Conservation (phyloP, 2,797 vertebrate genomes). For the Sebastolobus alascanus region DNA sequence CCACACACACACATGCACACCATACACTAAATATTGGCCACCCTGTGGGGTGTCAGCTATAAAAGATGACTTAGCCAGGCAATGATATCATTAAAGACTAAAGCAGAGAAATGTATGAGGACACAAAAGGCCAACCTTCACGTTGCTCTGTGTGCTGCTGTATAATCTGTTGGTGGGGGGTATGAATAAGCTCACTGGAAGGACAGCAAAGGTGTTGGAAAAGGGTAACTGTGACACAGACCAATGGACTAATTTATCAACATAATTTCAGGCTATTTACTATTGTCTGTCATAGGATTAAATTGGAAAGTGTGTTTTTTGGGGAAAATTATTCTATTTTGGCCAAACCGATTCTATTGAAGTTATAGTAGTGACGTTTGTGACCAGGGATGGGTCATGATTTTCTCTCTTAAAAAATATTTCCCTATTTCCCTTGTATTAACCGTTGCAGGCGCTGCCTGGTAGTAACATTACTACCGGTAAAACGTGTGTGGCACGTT, state of each 20-base stretch:
- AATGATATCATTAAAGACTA: slow-evolving; percentile 79
- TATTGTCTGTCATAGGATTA: slow-evolving; percentile 1
- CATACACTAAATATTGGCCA: slow-evolving; percentile 58
- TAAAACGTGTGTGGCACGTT: no score
- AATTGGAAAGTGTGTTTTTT: neutral
- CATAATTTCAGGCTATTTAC: slow-evolving; percentile 16
- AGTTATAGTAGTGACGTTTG: no score
- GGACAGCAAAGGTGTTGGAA: slow-evolving; percentile 65
- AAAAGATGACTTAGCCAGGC: slow-evolving; percentile 72
- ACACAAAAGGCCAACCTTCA: slow-evolving; percentile 77
- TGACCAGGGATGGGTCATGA: no score
- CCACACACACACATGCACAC: slow-evolving; percentile 10
- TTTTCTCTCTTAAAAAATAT: no score
- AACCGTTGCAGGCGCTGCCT: no score
- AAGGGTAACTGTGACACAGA: slow-evolving; percentile 70
- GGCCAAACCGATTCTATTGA: neutral
- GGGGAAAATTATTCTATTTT: neutral
- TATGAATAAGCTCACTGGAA: slow-evolving; percentile 65
- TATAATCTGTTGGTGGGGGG: slow-evolving; percentile 74
- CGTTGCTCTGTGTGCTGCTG: slow-evolving; percentile 68
- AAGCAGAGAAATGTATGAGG: slow-evolving; percentile 71
- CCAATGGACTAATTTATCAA: slow-evolving; percentile 37
- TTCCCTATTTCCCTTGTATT: no score
- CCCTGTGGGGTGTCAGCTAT: slow-evolving; percentile 70
- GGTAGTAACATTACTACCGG: no score